Evolutionary conservation across 2,113 vertebrate species (phyloP).

Genomic region (Hippocampus guttulatus): DNA sequence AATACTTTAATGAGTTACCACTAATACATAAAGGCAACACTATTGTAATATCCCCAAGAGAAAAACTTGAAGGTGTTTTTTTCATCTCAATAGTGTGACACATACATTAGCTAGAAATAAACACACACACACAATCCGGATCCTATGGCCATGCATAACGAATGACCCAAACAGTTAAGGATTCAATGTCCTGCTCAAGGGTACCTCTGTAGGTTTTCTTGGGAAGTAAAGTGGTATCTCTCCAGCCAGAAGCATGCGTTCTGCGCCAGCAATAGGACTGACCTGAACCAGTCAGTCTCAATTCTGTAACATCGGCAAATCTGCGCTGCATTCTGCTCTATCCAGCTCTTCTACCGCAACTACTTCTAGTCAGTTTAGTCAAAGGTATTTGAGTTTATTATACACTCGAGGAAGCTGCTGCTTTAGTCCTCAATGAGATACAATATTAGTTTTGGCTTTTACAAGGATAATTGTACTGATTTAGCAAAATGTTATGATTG

Average conservation of each 20-base stretch:
- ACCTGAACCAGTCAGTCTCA: not conserved
- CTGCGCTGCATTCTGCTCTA: not conserved
- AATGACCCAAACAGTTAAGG: not conserved
- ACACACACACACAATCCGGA: not conserved
- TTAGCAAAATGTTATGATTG: not conserved
- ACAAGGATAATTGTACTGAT: not conserved
- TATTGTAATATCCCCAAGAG: not conserved
- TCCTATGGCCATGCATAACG: not conserved
- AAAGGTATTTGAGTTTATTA: not conserved
- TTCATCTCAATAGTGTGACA: not conserved
- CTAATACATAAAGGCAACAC: not conserved
- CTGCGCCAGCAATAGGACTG: not conserved
- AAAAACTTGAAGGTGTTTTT: not conserved
- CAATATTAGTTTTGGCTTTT: not conserved
- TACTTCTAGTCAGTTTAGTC: not conserved
- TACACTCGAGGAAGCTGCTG: not conserved
- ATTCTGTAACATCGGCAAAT: no score
- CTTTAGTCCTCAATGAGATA: not conserved
- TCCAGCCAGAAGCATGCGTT: not conserved
- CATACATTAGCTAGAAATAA: not conserved
- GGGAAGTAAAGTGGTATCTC: not conserved
- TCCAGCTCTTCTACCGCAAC: not conserved
- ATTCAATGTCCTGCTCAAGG: constrained; percentile 5
- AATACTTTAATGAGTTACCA: not conserved
- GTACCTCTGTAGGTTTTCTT: constrained; percentile 3